Base-by-base conservation (phyloP, 2,797 vertebrate species). In the Rhodeus uyekii region DNA sequence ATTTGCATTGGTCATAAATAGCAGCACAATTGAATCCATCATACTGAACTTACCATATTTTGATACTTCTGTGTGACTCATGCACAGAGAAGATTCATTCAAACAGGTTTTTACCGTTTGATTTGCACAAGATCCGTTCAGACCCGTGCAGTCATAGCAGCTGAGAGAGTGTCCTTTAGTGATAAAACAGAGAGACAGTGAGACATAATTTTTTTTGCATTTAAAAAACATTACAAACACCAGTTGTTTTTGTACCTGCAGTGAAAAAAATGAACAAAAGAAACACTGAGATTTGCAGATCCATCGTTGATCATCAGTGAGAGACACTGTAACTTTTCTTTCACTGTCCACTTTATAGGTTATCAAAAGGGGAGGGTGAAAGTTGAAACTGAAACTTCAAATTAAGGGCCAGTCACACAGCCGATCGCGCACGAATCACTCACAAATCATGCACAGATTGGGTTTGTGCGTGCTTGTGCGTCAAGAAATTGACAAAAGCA, bases 201-300 rank as follows among this genome's bases (percentile, higher is more conserved):
- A 67, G 8, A 64, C 8, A 22, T 39, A 3, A 3, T 7, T 76
- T 1, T n/a, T 42, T 13, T 9, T 44, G 14, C 22, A 42, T 58
- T 60, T 61, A 19, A 10, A 38, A 9, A 74, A 74, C 16, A 58
- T 58, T 27, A 42, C 65, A 68, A 18, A 65, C n/a, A 24, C 9
- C 2, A 42, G 18, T 29, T 18, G 8, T 69, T 39, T 10, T 63
- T 65, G 19, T 77, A 78, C 76, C 76, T 78, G 29, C 61, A 65
- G 61, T 27, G 32, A 78, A 50, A 65, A 78, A 4, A 34, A 34
- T 13, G 5, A 50, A 36, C n/a, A 76, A 53, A 29, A 78, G 61
- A 50, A 38, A 34, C 46, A 50, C 9, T 13, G 39, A 34, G 32
- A 38, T 27, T 48, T 65, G 46, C n/a, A 78, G 44, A 65, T 65